phyloP scores from a whole-genome alignment of 2,888 invertebrate genomes.

The Himalopsyche kuldschensis region DNA sequence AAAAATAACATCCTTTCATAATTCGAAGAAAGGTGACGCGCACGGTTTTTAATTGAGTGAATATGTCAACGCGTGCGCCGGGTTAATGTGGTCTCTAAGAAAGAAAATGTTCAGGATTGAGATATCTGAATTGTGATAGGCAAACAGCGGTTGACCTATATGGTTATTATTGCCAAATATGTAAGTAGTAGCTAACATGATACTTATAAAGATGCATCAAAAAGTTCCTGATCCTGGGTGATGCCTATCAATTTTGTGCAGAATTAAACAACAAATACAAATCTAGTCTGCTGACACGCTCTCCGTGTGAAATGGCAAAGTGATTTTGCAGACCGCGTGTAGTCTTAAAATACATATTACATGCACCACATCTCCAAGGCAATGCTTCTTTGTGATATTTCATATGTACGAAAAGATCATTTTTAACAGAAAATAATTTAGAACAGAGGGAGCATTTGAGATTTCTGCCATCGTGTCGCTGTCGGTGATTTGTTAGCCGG shows the following conservation, averaged over 20 bases:
- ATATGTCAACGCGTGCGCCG: too few relatives aligned
- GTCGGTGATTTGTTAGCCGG: constrained; percentile 21
- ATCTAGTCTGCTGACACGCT: constrained; percentile 24
- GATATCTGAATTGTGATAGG: too few relatives aligned
- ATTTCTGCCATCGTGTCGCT: constrained; percentile 19
- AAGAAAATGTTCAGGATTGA: too few relatives aligned
- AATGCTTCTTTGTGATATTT: constrained; percentile 21
- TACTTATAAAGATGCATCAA: background rate
- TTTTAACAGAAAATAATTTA: constrained; percentile 18
- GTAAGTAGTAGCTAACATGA: background rate
- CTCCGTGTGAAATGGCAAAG: constrained; percentile 16
- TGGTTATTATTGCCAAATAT: background rate
- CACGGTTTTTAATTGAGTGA: too few relatives aligned
- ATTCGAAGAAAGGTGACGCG: too few relatives aligned
- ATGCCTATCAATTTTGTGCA: background rate
- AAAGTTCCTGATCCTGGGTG: background rate
- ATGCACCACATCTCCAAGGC: constrained; percentile 27
- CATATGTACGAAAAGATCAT: constrained; percentile 24
- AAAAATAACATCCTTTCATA: too few relatives aligned
- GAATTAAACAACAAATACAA: constrained; percentile 15
- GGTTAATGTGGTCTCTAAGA: too few relatives aligned
- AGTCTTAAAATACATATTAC: constrained; percentile 26
- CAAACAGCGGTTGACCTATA: too few relatives aligned
- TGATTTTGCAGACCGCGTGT: constrained; percentile 31
- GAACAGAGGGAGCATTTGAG: constrained; percentile 22